phyloP scores from a whole-genome alignment of 2,888 invertebrate genomes.

The Aradus depressus region DNA sequence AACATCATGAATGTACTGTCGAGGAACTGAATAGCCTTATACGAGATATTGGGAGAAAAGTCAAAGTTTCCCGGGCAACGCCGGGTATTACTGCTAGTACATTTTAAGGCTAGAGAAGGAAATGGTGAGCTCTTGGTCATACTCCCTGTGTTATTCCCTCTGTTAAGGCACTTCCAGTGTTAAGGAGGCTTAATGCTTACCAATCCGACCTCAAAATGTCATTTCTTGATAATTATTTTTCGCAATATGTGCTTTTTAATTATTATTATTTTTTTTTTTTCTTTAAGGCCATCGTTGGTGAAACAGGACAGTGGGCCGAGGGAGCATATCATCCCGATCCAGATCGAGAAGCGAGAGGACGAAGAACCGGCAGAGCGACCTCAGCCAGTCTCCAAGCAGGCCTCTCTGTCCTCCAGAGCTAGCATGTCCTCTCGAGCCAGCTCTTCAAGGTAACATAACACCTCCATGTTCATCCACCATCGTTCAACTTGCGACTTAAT shows the following conservation, averaged over 20 bases:
- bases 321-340: slow-evolving; percentile 58
- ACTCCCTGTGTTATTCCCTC: too few relatives aligned
- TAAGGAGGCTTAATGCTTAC: too few relatives aligned
- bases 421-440: slow-evolving; percentile 10
- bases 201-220: neutral
- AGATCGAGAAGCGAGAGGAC: slow-evolving; percentile 39
- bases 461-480: too few relatives aligned
- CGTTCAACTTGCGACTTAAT: too few relatives aligned
- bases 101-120: too few relatives aligned
- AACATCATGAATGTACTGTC: too few relatives aligned
- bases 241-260: neutral
- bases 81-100: too few relatives aligned
- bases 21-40: too few relatives aligned
- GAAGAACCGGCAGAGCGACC: slow-evolving; percentile 16
- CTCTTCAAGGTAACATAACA: slow-evolving; percentile 15
- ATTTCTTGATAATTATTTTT: neutral
- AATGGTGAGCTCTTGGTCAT: too few relatives aligned
- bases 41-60: too few relatives aligned
- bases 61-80: too few relatives aligned
- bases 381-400: slow-evolving; percentile 15
- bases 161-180: too few relatives aligned
- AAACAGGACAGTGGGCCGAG: slow-evolving; percentile 35
- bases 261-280: neutral
- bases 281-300: slow-evolving; percentile 19
- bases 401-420: slow-evolving; percentile 20